Evolutionary conservation across 23 tunicate species (phyloP).

Genomic region (Pegea sp.): DNA sequence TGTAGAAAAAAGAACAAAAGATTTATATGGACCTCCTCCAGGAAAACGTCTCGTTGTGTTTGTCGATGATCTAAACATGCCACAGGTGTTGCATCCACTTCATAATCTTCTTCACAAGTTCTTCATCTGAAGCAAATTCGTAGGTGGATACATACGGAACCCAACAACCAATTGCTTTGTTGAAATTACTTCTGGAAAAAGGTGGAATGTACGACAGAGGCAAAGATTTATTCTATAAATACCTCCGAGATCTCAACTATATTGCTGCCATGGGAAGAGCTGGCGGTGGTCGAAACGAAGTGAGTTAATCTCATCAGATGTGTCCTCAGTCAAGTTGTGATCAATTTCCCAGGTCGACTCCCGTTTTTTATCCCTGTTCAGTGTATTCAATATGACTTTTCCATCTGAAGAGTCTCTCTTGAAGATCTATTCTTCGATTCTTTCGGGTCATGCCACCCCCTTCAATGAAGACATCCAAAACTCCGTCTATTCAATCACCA

Average conservation of each 20-base stretch:
- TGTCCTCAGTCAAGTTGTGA: not conserved
- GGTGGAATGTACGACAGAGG: constrained; percentile 98
- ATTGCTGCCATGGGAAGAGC: constrained; percentile 99
- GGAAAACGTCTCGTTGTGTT: constrained; percentile 94
- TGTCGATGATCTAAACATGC: constrained; percentile 99
- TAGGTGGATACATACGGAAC: constrained; percentile 89
- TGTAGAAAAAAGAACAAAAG: constrained; percentile 96
- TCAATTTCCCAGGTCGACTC: constrained; percentile 59
- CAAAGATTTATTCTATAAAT: constrained; percentile 83
- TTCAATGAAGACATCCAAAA: constrained; percentile 33
- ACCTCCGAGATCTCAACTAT: constrained; percentile 72
- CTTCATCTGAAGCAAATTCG: not conserved
- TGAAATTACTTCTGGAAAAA: constrained; percentile 79
- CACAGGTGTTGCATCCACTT: constrained; percentile 33
- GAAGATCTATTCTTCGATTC: constrained; percentile 76
- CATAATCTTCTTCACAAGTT: not conserved
- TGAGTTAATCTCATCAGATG: not conserved
- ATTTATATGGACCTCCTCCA: constrained; percentile 96
- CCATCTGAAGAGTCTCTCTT: constrained; percentile 92
- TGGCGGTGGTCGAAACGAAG: constrained; percentile 98
- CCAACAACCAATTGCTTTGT: constrained; percentile 93
- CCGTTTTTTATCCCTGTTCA: constrained; percentile 76
- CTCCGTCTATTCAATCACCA: constrained; percentile 26
- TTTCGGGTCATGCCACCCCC: constrained; percentile 71
- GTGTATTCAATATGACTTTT: constrained; percentile 98